These are phyloP conservation scores for Sycophila texana DNA, from an alignment of 2,888 invertebrate genomes.

Conservation along the genomic window DNA sequence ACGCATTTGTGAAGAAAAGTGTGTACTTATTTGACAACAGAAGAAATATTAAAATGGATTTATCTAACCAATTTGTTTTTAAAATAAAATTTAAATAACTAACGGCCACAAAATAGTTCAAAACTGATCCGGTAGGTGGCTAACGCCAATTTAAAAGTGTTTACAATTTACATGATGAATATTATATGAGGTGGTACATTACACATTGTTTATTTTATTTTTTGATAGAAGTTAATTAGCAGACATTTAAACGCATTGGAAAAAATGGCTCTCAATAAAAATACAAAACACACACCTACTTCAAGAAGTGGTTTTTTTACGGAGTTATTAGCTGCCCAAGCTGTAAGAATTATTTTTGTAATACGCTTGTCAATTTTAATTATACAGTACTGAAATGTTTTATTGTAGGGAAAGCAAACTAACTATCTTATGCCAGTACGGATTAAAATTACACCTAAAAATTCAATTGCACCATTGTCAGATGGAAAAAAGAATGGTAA, in stretches of 20 bases:
- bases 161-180: background rate
- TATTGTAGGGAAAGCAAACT: slow-evolving; percentile 52
- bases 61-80: slow-evolving; percentile 22
- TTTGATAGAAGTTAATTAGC: background rate
- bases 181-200: background rate
- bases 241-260: background rate
- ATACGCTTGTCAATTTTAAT: background rate
- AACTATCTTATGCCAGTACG: slow-evolving; percentile 51
- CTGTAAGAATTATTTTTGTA: slow-evolving; percentile 35
- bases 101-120: slow-evolving; percentile 38
- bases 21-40: background rate
- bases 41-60: background rate
- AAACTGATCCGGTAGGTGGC: slow-evolving; percentile 41
- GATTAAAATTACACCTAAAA: slow-evolving; percentile 53
- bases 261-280: slow-evolving; percentile 52
- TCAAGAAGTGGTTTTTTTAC: slow-evolving; percentile 47
- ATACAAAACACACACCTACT: slow-evolving; percentile 48
- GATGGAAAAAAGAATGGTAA: slow-evolving; percentile 53
- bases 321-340: slow-evolving; percentile 46
- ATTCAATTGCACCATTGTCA: slow-evolving; percentile 37
- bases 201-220: too few species aligned
- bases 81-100: slow-evolving; percentile 31
- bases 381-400: background rate
- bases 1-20: too few species aligned
- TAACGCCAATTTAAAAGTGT: slow-evolving; percentile 24